Evolutionary conservation across 1,140 invertebrate species (phyloP), one percentile per base, ranked within the genome.

Genomic region (Heliconius hewitsoni): DNA sequence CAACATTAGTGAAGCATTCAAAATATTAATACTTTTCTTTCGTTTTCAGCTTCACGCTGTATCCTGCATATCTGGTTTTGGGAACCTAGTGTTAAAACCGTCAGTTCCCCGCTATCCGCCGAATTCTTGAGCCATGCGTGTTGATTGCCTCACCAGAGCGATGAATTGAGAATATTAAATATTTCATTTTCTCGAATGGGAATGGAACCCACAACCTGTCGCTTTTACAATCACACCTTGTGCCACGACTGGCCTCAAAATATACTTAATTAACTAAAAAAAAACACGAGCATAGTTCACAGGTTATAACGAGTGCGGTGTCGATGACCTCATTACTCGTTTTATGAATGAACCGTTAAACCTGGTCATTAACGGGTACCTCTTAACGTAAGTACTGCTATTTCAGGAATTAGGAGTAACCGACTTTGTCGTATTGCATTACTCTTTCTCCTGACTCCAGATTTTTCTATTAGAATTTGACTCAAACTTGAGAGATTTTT

Each of bases 311-410:
- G 71, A 76, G 74, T 60, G 42, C 71, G 75, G 83, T 83, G 88
- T 87, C 88, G 83, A 87, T 88, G 90, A 79, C 89, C 89, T 90
- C 90, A 89, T 91, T 90, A 90, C 80, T 78, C 71, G 85, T 87
- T 90, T 46, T 88, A 90, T 87, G 86, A 85, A 91, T 90, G 89
- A 84, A 79, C 82, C 84, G 84, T 89, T 87, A 89, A 89, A 89
- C 76, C 74, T 80, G 74, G 50, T 70, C 74, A 76, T 80, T 80
- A 80, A 80, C 85, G 78, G 79, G 78, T 74, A 78, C 60, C 74
- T 76, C 75, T 89, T 88, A 86, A 82, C 81, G 74, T 71, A 82
- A 87, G 86, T 87, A 76, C 71, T 80, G 82, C 80, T 86, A 86
- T 86, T 86, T 88, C 81, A 85, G 82, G 83, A 82, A 82, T 87